Base-by-base conservation (phyloP, 2,113 vertebrate species). In the Delphinapterus leucas region DNA sequence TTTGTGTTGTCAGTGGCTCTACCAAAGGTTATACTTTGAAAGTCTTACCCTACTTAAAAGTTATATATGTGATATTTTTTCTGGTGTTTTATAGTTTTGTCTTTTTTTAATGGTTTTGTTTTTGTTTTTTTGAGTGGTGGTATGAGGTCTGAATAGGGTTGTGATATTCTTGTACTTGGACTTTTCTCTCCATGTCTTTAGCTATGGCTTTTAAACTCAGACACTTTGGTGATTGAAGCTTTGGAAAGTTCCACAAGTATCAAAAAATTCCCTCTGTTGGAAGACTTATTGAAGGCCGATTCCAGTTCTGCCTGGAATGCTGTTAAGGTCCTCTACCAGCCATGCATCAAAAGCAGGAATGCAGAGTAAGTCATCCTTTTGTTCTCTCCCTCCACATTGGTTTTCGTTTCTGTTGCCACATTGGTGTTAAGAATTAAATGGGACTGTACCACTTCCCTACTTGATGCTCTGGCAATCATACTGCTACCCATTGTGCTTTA, bases 121-220 rank as follows among this genome's bases (percentile, higher is more conserved):
- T 92, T 82, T 68, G 67, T 79, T 97, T 77, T 98, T 88, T 94
- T 49, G 23, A 55, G 11, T 58, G 10, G 17, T 89, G 0, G 28
- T 53, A 58, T n/a, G 47, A 87, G n/a, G 80, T 82, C n/a, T 18
- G 12, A 13, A 79, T 77, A 49, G 26, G 8, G 1, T 92, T 21
- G 8, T 23, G 61, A 53, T 91, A 49, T 53, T 49, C 17, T 96
- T 67, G 80, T 41, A 80, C 53, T 44, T 97, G 63, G 5, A 31
- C 33, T 98, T 96, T 96, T 94, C 53, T 97, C 87, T 98, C 25
- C 76, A 28, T 85, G 33, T 98, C 93, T 98, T 71, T 97, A 99
- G 99, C 96, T 99, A 38, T 99, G 99, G 99, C 98, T 99, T 97
- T 98, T 99, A 98, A 99, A 99, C 98, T 99, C 98, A 68, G 99